These are phyloP conservation scores for Tribolium castaneum DNA, from an alignment of 1,140 invertebrate species.

Conservation along the genomic window DNA sequence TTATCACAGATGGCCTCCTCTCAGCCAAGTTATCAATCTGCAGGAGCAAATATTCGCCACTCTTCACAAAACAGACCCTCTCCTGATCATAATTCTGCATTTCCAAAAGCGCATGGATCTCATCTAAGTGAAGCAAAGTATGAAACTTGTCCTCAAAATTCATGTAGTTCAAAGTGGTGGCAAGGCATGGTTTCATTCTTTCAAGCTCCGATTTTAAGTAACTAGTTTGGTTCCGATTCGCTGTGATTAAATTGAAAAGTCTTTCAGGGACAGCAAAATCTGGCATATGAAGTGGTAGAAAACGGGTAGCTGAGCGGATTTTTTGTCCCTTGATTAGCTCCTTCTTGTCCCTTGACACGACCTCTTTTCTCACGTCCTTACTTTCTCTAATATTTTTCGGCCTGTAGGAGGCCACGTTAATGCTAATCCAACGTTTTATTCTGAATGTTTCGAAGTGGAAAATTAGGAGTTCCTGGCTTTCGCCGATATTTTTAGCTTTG, in stretches of 20 bases:
- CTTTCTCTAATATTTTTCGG: constrained; percentile 2
- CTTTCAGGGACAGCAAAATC: constrained; percentile 70
- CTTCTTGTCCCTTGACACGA: neutral
- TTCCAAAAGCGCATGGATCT: constrained; percentile 73
- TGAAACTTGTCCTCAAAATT: constrained; percentile 78
- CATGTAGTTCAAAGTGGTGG: constrained; percentile 64
- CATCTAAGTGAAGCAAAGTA: constrained; percentile 81
- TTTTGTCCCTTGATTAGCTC: constrained; percentile 65
- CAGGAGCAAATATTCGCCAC: constrained; percentile 77
- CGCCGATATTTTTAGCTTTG: constrained; percentile 69
- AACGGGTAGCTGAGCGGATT: constrained; percentile 67
- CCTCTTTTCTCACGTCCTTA: constrained; percentile 12
- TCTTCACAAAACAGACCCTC: constrained; percentile 71
- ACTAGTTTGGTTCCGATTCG: constrained; percentile 23
- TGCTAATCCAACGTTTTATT: constrained; percentile 68
- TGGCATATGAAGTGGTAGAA: constrained; percentile 67
- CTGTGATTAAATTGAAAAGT: constrained; percentile 65
- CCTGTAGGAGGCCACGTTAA: constrained; percentile 62
- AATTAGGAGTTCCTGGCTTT: constrained; percentile 69
- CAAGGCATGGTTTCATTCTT: constrained; percentile 66
- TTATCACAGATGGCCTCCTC: constrained; percentile 83
- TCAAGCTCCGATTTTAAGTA: constrained; percentile 61
- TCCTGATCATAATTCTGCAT: constrained; percentile 79
- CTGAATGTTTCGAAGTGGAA: constrained; percentile 70
- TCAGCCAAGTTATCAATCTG: constrained; percentile 85